A percentile compares a stretch with the other conserved stretches of the same genome.
phyloP scores from a whole-genome alignment of 2,797 vertebrate genomes.

The Anolis apletophallus region DNA sequence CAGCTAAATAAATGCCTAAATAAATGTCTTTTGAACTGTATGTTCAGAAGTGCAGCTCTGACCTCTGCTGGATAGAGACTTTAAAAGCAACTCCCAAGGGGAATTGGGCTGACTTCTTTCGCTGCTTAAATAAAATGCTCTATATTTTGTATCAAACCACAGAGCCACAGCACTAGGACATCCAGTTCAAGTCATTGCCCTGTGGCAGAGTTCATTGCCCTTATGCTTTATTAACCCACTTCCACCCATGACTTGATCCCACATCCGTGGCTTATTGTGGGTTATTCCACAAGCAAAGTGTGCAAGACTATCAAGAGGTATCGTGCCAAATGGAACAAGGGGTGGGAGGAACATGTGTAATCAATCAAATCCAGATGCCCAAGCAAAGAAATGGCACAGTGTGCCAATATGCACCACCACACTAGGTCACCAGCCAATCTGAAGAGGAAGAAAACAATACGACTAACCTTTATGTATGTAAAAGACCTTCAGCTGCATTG shows the following conservation, averaged over 20 bases:
- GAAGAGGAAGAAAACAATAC: slow-evolving; percentile 9
- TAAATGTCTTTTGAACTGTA: slow-evolving; percentile 10
- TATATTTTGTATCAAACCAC: background rate
- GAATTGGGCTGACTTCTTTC: background rate
- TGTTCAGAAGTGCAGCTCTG: slow-evolving; percentile 50
- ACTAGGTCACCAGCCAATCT: background rate
- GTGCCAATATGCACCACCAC: background rate
- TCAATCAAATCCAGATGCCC: slow-evolving; percentile 19
- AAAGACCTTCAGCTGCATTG: background rate
- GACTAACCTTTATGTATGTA: background rate
- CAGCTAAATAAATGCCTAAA: background rate
- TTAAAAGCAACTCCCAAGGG: background rate
- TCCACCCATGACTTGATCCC: background rate
- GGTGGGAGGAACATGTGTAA: background rate
- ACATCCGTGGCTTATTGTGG: background rate
- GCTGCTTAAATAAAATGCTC: background rate
- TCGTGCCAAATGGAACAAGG: background rate
- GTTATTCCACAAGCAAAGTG: background rate
- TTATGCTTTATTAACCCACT: background rate
- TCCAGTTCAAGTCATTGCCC: background rate
- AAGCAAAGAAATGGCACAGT: background rate
- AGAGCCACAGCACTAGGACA: background rate
- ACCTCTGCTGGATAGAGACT: slow-evolving; percentile 57
- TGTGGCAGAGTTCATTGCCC: background rate
- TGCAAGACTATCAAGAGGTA: background rate